phyloP scores from a whole-genome alignment of 2,888 invertebrate genomes.

The Phaedon cochleariae region DNA sequence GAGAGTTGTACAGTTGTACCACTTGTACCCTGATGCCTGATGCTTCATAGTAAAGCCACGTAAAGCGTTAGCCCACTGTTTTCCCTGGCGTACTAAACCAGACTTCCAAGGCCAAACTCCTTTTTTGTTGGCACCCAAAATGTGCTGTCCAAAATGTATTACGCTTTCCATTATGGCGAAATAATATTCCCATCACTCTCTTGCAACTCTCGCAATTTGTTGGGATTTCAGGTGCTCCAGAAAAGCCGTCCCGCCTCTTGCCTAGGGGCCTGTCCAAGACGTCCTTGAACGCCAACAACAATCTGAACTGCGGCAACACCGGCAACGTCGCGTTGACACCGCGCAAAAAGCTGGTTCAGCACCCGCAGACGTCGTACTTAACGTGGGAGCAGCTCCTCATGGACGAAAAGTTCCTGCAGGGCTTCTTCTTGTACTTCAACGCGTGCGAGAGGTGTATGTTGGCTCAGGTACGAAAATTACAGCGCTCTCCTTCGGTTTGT shows the following conservation, averaged over 20 bases:
- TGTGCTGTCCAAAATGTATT: too few species aligned
- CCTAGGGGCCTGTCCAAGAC: conserved; percentile 43
- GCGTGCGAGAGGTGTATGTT: conserved; percentile 76
- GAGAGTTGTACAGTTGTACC: too few species aligned
- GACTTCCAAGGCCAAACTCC: too few species aligned
- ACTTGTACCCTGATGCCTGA: too few species aligned
- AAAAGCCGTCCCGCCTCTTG: conserved; percentile 63
- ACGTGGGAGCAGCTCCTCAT: conserved; percentile 79
- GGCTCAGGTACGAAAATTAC: conserved; percentile 70
- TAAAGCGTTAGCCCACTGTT: too few species aligned
- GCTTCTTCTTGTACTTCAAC: conserved; percentile 84
- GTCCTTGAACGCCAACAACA: conserved; percentile 15
- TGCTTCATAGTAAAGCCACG: too few species aligned
- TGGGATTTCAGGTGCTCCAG: conserved; percentile 59
- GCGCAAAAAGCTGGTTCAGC: conserved; percentile 50
- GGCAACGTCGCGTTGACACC: conserved; percentile 45
- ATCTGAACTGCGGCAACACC: conserved; percentile 34
- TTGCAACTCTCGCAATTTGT: too few species aligned
- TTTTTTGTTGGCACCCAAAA: too few species aligned
- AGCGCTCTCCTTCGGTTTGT: too few species aligned
- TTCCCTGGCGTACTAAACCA: too few species aligned
- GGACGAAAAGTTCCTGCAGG: conserved; percentile 85
- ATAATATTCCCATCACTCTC: too few species aligned
- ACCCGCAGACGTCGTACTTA: conserved; percentile 66
- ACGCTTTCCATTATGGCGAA: too few species aligned